Percentiles rank a stretch among this genome's conserved stretches.
These are phyloP conservation scores for Dione vanillae DNA, from an alignment of 2,888 invertebrate species.

Conservation along the genomic window DNA sequence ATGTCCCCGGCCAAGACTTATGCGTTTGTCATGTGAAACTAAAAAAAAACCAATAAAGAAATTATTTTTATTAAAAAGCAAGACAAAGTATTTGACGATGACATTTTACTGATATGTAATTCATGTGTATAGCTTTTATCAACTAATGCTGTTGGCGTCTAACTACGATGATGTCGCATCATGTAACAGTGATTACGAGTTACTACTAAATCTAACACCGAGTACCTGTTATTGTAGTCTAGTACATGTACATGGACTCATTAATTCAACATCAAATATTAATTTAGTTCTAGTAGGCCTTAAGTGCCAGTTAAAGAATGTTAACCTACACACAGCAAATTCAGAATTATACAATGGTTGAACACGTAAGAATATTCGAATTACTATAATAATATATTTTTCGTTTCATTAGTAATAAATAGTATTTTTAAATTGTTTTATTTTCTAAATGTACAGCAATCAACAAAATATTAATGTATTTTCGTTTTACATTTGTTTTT, in stretches of 20 bases:
- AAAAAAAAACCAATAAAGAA: constrained; percentile 22
- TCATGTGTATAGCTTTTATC: constrained; percentile 49
- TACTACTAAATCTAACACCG: constrained; percentile 71
- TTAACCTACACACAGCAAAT: constrained; percentile 28
- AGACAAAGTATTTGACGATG: constrained; percentile 27
- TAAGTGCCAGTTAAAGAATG: constrained; percentile 48
- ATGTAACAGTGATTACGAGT: constrained; percentile 59
- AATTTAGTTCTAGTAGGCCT: constrained; percentile 68
- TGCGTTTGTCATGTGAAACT: background rate
- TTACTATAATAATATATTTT: constrained; percentile 14
- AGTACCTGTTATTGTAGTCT: constrained; percentile 71
- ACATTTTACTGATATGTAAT: constrained; percentile 66
- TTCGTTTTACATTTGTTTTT: constrained; percentile 11
- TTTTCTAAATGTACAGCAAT: constrained; percentile 14
- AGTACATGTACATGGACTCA: constrained; percentile 62
- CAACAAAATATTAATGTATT: constrained; percentile 16
- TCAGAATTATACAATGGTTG: constrained; percentile 23
- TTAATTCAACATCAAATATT: constrained; percentile 57
- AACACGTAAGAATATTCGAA: constrained; percentile 26
- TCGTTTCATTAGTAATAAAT: constrained; percentile 3
- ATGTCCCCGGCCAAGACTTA: background rate
- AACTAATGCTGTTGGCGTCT: constrained; percentile 21
- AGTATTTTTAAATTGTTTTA: constrained; percentile 11
- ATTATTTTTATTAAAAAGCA: constrained; percentile 19
- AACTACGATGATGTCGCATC: constrained; percentile 56